Evolutionary conservation across 2,113 vertebrate species (phyloP).

Genomic region (Hypomesus transpacificus): DNA sequence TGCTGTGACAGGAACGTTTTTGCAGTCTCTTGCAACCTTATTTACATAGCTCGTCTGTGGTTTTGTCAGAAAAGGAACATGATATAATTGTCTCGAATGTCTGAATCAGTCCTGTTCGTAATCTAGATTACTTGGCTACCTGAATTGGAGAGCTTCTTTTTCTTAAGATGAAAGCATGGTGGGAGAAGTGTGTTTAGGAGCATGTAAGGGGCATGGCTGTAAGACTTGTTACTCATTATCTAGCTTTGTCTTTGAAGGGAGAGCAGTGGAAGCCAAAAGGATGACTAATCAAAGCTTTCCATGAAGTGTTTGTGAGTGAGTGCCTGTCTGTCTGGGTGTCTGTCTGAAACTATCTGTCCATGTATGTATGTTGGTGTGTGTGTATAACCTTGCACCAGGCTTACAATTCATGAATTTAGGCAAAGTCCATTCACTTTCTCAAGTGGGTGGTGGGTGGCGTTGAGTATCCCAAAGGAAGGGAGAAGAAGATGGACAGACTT

Average conservation of each 20-base stretch:
- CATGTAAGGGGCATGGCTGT: not conserved
- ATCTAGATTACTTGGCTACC: too few relatives aligned
- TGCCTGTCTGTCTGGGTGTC: not conserved
- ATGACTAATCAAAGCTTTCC: not conserved
- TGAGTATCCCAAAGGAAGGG: not conserved
- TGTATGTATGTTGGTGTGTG: not conserved
- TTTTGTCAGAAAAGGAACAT: too few relatives aligned
- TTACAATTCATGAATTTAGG: not conserved
- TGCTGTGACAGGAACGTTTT: too few relatives aligned
- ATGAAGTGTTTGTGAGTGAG: conserved; percentile 3
- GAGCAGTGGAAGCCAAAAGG: not conserved
- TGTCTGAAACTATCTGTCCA: conserved; percentile 7
- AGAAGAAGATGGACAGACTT: not conserved
- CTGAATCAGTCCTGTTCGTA: too few relatives aligned
- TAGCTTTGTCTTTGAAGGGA: not conserved
- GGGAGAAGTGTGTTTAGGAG: too few relatives aligned
- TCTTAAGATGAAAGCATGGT: too few relatives aligned
- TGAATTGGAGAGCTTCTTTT: too few relatives aligned
- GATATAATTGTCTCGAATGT: too few relatives aligned
- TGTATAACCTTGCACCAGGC: not conserved
- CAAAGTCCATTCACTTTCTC: not conserved
- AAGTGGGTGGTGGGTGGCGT: not conserved
- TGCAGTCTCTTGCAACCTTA: too few relatives aligned
- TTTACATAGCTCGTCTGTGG: too few relatives aligned
- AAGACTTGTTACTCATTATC: not conserved